Evolutionary conservation across 2,888 invertebrate species (phyloP).

Genomic region (Dicyrtoma fusca): DNA sequence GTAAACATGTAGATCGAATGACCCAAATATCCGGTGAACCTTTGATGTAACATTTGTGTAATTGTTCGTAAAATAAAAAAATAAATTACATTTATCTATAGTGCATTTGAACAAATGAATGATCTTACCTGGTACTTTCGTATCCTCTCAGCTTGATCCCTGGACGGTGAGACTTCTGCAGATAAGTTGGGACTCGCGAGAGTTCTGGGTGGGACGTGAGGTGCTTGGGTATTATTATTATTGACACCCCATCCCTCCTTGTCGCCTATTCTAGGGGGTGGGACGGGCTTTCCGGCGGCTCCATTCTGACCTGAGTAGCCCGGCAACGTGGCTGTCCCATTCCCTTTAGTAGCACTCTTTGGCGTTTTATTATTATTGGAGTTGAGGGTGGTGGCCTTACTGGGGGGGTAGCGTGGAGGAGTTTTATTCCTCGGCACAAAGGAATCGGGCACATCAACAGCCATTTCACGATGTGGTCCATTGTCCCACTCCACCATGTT

Average conservation of each 20-base stretch:
- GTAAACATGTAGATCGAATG: too few relatives aligned
- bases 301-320: slow-evolving; percentile 56
- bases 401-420: slow-evolving; percentile 83
- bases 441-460: slow-evolving; percentile 95
- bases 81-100: too few relatives aligned
- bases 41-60: background rate
- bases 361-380: slow-evolving; percentile 45
- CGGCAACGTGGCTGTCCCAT: slow-evolving; percentile 58
- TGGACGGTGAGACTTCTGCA: slow-evolving; percentile 65
- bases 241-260: slow-evolving; percentile 68
- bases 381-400: slow-evolving; percentile 50
- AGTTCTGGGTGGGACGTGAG: slow-evolving; percentile 60
- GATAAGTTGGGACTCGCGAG: slow-evolving; percentile 53
- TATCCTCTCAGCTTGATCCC: slow-evolving; percentile 88
- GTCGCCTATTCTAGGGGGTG: slow-evolving; percentile 69
- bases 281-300: slow-evolving; percentile 63
- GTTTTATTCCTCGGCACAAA: slow-evolving; percentile 90
- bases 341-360: slow-evolving; percentile 57
- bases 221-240: slow-evolving; percentile 62
- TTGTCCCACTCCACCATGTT: slow-evolving; percentile 58
- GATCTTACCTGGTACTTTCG: slow-evolving; percentile 89
- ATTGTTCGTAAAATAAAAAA: background rate
- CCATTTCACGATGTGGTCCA: slow-evolving; percentile 89
- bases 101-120: too few relatives aligned
- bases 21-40: too few relatives aligned